Evolutionary conservation across 2,113 vertebrate species (phyloP), one percentile per base, ranked within the genome.

Genomic region (Lepus americanus): DNA sequence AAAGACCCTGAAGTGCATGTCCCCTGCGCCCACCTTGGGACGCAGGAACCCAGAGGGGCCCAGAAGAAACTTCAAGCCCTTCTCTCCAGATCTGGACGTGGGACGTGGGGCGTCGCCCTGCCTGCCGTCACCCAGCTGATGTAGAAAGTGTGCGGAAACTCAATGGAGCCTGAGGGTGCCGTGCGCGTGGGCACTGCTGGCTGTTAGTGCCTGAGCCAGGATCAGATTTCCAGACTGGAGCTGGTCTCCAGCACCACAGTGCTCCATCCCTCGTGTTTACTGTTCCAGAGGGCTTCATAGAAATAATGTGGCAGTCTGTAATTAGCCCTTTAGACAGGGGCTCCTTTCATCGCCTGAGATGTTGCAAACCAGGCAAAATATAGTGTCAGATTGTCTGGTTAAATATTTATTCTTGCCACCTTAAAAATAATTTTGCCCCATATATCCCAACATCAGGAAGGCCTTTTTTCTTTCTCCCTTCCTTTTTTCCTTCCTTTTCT

Each of bases 281-380:
- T 96, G 86, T 86, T 92, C 49, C 90, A 97, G 76, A 95, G 70
- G 53, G 59, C 87, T 96, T 94, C 93, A 93, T 95, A 97, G 95
- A 96, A 96, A 88, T 92, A 86, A 94, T 83, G 88, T 89, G 90
- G 73, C 89, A 84, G 81, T 94, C 92, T 96, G 14, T 97, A 92
- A 97, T 97, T 96, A 97, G 72, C 44, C 73, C 72, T 88, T 44
- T 88, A 86, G 84, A 94, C 66, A 83, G 90, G 82, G 85, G 29
- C 90, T 96, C 90, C 73, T 92, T 95, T 97, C 86, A 94, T 94
- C 81, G 29, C 90, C 49, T 61, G 83, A 83, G 73, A 94, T 69
- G 70, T 91, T 87, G 76, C 94, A 96, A 85, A 79, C 72, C 55
- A 91, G 70, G 85, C 61, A 23, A 80, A 95, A 78, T 77, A 69